These are phyloP conservation scores for Ceratina australensis DNA, from an alignment of 1,140 invertebrate genomes.

Conservation along the genomic window DNA sequence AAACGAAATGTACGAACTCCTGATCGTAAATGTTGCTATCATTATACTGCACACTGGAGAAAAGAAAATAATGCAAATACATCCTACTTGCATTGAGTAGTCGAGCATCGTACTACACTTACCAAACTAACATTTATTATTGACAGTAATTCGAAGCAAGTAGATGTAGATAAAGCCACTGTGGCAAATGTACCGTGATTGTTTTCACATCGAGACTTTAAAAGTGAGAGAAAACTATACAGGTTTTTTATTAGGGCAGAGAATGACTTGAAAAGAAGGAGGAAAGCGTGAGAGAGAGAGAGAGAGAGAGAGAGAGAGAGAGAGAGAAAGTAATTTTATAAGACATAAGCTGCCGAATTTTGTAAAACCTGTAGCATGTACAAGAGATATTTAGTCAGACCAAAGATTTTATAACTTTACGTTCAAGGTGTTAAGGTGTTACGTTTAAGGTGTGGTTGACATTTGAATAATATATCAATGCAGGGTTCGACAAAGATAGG, in stretches of 20 bases:
- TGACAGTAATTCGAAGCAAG: constrained; percentile 13
- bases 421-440: too few species aligned
- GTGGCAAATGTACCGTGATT: constrained; percentile 40
- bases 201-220: constrained; percentile 48
- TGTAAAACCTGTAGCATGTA: constrained; percentile 45
- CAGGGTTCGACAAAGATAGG: constrained; percentile 44
- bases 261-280: not conserved
- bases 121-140: constrained; percentile 28
- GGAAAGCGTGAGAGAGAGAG: not conserved
- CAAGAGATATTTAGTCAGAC: constrained; percentile 43
- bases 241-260: constrained; percentile 35
- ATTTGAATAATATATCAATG: constrained; percentile 35
- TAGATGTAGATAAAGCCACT: constrained; percentile 5
- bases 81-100: not conserved
- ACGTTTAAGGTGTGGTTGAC: constrained; percentile 23
- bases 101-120: not conserved
- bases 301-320: not conserved
- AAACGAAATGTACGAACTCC: constrained; percentile 1
- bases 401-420: constrained; percentile 57
- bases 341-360: constrained; percentile 49
- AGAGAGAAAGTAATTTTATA: constrained; percentile 42
- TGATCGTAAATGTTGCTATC: not conserved
- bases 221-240: constrained; percentile 15
- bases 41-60: not conserved
- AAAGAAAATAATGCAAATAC: not conserved